A percentile compares a stretch with the other conserved stretches of the same genome.
Evolutionary conservation across 1,140 invertebrate genomes (phyloP).

Genomic region (Subanguina moxae): DNA sequence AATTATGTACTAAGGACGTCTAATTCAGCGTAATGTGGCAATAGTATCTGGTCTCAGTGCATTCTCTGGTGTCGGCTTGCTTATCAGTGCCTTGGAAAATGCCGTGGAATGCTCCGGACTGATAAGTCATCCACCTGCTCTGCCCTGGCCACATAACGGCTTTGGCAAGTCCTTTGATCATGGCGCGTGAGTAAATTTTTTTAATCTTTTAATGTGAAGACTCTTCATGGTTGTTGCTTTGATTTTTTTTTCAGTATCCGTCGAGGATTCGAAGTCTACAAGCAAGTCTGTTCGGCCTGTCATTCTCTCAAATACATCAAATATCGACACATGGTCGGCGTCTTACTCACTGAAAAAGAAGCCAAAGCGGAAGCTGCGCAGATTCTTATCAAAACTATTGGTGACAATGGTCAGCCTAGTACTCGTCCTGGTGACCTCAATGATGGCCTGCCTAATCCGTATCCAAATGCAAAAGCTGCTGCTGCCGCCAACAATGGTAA

Average conservation of each 20-base stretch:
- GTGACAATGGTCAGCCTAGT: slow-evolving; percentile 84
- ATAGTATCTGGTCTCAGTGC: too few species aligned
- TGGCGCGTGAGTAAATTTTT: too few species aligned
- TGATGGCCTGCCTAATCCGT: slow-evolving; percentile 72
- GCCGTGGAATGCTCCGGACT: too few species aligned
- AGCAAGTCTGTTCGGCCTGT: slow-evolving; percentile 97
- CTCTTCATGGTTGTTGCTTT: too few species aligned
- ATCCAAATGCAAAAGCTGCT: slow-evolving; percentile 91
- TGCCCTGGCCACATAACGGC: too few species aligned
- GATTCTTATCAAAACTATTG: slow-evolving; percentile 83
- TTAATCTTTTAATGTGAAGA: too few species aligned
- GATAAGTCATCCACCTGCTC: too few species aligned
- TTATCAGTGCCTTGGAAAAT: too few species aligned
- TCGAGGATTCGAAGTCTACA: slow-evolving; percentile 92
- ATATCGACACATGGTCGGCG: slow-evolving; percentile 85
- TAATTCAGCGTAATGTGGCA: too few species aligned
- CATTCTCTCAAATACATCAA: slow-evolving; percentile 87
- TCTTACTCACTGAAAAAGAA: slow-evolving; percentile 84
- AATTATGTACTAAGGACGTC: too few species aligned
- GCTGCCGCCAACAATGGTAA: slow-evolving; percentile 83
- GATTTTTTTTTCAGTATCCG: slow-evolving; percentile 77
- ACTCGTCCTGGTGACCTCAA: slow-evolving; percentile 90
- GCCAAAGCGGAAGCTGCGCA: slow-evolving; percentile 84
- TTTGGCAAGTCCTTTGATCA: too few species aligned
- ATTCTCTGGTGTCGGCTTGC: too few species aligned